Base-by-base conservation (phyloP, 2,888 invertebrate genomes). In the Cheilosia variabilis region DNA sequence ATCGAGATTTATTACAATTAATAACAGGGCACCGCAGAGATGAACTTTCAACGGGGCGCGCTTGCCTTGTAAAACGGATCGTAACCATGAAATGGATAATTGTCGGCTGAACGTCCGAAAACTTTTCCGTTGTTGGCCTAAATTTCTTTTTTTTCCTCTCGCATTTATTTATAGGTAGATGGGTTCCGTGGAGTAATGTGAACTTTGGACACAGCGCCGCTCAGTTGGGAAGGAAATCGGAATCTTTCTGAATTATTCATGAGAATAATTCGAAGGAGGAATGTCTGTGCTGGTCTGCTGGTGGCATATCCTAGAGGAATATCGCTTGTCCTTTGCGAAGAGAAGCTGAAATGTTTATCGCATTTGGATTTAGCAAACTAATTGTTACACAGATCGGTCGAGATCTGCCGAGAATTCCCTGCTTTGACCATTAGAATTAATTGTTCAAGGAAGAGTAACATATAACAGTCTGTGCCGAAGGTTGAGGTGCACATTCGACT, bases 1-100 rank as follows among this genome's bases (percentile, higher is more conserved):
- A 89, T 90, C 90, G 90, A 91, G 91, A 91, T 91, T 91, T 91
- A 91, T 91, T 90, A 89, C 91, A 91, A 90, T 90, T 91, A 91
- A 91, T 91, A 91, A 91, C 89, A 91, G 91, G 91, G 90, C 86
- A 22, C 55, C 41, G 50, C 27, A 41, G 65, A 80, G 69, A 63
- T 84, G 84, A 84, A 84, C 75, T 84, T 72, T 75, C 79, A 65
- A 68, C 57, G 71, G 41, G 43, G 69, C 60, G 66, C 65, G 80
- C 71, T 75, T 63, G 41, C 19, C 58, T 81, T 62, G 63, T 81
- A 77, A 41, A 81, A 81, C 72, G 76, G 72, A 81, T 68, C 72
- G 71, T 81, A 81, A 81, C 86, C 81, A 81, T 86, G 81, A 86
- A 80, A 77, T 68, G 76, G 76, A 86, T 86, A 86, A 86, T 86